A percentile compares a stretch with the other conserved stretches of the same genome.
These are phyloP conservation scores for Orthosia cruda DNA, from an alignment of 2,888 invertebrate genomes.

Conservation along the genomic window DNA sequence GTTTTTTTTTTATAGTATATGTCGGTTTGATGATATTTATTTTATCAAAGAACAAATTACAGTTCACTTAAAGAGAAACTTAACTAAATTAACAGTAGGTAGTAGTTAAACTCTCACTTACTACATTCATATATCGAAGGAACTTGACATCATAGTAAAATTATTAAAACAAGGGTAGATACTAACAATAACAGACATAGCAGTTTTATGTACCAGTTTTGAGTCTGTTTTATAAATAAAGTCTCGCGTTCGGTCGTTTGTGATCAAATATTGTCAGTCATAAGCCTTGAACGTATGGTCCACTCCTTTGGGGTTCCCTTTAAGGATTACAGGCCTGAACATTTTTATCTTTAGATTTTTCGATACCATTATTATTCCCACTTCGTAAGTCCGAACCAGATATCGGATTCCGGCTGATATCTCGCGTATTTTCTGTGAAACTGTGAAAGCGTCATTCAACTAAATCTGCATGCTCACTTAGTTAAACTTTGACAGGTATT, in stretches of 20 bases:
- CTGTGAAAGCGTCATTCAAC: constrained; percentile 19
- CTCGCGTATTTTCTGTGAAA: neutral
- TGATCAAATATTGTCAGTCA: constrained; percentile 39
- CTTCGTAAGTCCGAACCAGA: neutral
- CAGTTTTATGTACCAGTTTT: neutral
- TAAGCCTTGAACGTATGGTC: constrained; percentile 25
- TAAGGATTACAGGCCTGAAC: constrained; percentile 17
- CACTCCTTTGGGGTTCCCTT: constrained; percentile 35
- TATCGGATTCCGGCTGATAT: neutral
- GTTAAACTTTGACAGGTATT: constrained; percentile 33
- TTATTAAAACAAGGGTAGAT: too few species aligned
- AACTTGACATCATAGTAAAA: too few species aligned
- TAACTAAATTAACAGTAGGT: too few species aligned
- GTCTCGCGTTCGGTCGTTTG: constrained; percentile 16
- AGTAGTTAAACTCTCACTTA: too few species aligned
- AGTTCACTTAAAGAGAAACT: too few species aligned
- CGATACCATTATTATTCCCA: constrained; percentile 8
- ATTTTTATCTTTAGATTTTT: constrained; percentile 26
- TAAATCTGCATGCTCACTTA: constrained; percentile 40
- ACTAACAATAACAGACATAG: too few species aligned
- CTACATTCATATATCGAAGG: too few species aligned
- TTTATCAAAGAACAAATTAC: too few species aligned
- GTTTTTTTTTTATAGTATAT: too few species aligned
- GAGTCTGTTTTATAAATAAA: constrained; percentile 23
- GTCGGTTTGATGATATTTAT: too few species aligned